A percentile compares a stretch with the other conserved stretches of the same genome.
These are phyloP conservation scores for Phylloscopus collybita DNA, from an alignment of 2,797 vertebrate species.

Conservation along the genomic window DNA sequence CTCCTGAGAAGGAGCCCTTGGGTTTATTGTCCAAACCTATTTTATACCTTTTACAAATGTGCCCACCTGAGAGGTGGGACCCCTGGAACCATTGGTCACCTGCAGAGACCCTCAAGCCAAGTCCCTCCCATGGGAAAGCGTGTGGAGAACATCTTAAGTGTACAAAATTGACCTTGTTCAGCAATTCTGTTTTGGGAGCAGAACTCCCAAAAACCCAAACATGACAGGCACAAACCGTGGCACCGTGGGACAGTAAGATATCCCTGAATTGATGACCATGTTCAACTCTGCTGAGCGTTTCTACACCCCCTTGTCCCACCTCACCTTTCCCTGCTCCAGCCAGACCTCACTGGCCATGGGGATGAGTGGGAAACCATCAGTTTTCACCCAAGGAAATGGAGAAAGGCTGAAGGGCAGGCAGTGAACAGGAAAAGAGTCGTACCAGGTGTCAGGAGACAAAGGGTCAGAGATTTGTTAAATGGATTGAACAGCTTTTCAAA, in stretches of 20 bases:
- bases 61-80: too few species aligned
- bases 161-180: too few species aligned
- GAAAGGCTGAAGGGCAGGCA: not conserved
- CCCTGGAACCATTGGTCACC: too few species aligned
- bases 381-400: not conserved
- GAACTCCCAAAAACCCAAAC: too few species aligned
- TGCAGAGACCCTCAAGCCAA: too few species aligned
- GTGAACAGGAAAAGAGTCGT: not conserved
- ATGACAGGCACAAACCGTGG: too few species aligned
- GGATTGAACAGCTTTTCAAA: not conserved
- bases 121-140: too few species aligned
- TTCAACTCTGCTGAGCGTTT: not conserved
- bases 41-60: too few species aligned
- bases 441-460: not conserved
- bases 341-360: fast-evolving
- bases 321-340: not conserved
- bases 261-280: fast-evolving
- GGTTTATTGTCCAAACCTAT: too few species aligned
- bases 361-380: not conserved
- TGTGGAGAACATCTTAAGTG: too few species aligned
- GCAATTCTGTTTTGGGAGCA: too few species aligned
- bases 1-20: too few species aligned
- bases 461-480: not conserved
- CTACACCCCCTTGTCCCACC: not conserved
- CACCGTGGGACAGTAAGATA: not conserved